Conservation (phyloP, 2,888 invertebrate genomes). For the Ormyrus pomaceus region DNA sequence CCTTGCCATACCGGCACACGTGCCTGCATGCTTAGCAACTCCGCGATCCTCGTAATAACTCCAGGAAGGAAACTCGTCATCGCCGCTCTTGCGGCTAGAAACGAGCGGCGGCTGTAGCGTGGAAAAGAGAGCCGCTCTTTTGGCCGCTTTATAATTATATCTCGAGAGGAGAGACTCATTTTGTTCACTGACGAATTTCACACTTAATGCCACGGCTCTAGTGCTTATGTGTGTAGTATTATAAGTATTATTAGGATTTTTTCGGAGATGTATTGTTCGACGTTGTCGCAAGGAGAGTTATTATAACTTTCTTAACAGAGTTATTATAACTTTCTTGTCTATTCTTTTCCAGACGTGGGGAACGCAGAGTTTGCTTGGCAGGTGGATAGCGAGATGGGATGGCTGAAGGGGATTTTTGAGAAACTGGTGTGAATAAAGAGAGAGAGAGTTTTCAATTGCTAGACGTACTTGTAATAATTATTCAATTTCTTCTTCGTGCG, state of each 20-base stretch:
- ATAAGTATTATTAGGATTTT: not conserved
- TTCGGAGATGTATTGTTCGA: conserved; percentile 3
- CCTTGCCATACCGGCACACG: not conserved
- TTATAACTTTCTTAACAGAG: conserved; percentile 46
- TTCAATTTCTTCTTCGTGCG: not conserved
- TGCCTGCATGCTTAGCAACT: not conserved
- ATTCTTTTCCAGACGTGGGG: not conserved
- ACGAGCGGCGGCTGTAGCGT: conserved; percentile 8
- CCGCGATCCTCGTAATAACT: no score
- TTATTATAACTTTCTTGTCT: not conserved
- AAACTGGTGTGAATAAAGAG: not conserved
- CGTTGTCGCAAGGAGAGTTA: conserved; percentile 30
- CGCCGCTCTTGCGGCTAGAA: not conserved
- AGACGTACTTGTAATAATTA: no score
- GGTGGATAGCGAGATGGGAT: conserved; percentile 10
- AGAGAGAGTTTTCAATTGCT: no score
- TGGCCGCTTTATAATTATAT: not conserved
- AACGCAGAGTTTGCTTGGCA: not conserved
- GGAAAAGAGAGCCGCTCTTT: conserved; percentile 34
- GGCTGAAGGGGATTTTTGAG: conserved; percentile 23
- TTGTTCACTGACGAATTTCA: conserved; percentile 29
- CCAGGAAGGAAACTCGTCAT: no score
- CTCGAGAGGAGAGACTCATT: conserved; percentile 2
- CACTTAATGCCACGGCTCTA: conserved; percentile 26
- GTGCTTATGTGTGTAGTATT: not conserved